Evolutionary conservation across 1,140 invertebrate species (phyloP), one percentile per base, ranked within the genome.

Genomic region (Agraylea sexmaculata): DNA sequence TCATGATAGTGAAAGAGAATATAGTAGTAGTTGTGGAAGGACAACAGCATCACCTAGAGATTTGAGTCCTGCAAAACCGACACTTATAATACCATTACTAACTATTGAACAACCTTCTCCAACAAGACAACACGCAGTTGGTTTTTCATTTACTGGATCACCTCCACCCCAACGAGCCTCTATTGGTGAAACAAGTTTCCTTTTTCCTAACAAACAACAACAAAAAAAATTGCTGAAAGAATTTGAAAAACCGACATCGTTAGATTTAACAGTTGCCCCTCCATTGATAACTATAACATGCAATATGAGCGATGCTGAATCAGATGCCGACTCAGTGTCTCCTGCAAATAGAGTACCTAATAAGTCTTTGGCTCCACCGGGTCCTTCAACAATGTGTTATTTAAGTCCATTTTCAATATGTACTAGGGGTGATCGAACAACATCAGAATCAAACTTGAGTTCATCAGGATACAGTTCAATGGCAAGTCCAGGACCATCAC

Each of bases 391-490:
- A 19, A 78, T 83, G 73, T 74, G 71, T 39, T 84, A 83, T 53
- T 56, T 86, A 21, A 82, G 78, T 55, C 82, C 82, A 5, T 83
- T 83, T 53, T 76, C 78, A 1, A 77, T 80, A 65, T 72, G 74
- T 17, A 67, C 73, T 7, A 58, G 75, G 46, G 69, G 74, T 8
- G 78, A 81, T 49, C 65, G 80, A 50, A 76, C 77, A 11, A 77
- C 79, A 11, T 85, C 81, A 1, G 80, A 85, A 58, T 83, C 80
- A 0, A 86, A 86, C 58, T 58, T 86, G 15, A 83, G 79, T 42
- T 83, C 80, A 7, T 83, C 80, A 1, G 83, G 83, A n/a, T 86
- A 86, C 52, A 81, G 78, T 43, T 83, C 80, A 3, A 83, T 84
- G 75, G 80, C 80, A 2, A 81, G 77, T 59, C 80, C 80, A 0